Evolutionary conservation across 2,113 vertebrate genomes (phyloP), one percentile per base, ranked within the genome.

Genomic region (Halcyon malimbica): DNA sequence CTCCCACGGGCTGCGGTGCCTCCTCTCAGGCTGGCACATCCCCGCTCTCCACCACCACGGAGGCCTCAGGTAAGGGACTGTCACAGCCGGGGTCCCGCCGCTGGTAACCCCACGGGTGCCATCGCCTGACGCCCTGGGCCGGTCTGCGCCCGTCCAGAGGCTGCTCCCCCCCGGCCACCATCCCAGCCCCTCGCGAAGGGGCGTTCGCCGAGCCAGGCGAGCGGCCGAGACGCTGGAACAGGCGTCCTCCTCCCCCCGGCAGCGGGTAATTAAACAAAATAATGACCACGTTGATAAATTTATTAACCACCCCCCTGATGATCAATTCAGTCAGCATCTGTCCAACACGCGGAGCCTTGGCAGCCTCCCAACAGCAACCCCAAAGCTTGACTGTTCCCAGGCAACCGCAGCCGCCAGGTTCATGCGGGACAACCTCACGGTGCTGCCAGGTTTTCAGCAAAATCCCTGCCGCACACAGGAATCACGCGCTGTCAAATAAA

Each of bases 61-160:
- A 20, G 33, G 9, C 14, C 37, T 17, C 57, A 6, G 35, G 5
- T 1, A 4, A 5, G 28, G 54, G 17, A 20, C 17, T 57, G 62
- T 5, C 3, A 0, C 4, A 31, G 28, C 20, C 4, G 0, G 77
- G 41, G 15, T 76, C 63, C 79, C 3, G 0, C 13, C 0, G 5
- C 41, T 5, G 1, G 21, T 1, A 1, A 7, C 42, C 5, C 33
- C 5, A 29, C 13, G 1, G 54, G 17, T 16, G 29, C 53, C 20
- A 1, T 20, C 29, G 10, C 35, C 4, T 31, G 18, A 13, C 10
- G 15, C 46, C 50, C 9, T 5, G 2, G 63, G 69, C 56, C 2
- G 4, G 11, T 42, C 53, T 5, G 37, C 1, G 4, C 51, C 26
- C 2, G 33, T 11, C 26, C 14, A 19, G 59, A 53, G 60, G 41